Evolutionary conservation across 2,113 vertebrate genomes (phyloP), one percentile per base, ranked within the genome.

Genomic region (Salvelinus sp.): DNA sequence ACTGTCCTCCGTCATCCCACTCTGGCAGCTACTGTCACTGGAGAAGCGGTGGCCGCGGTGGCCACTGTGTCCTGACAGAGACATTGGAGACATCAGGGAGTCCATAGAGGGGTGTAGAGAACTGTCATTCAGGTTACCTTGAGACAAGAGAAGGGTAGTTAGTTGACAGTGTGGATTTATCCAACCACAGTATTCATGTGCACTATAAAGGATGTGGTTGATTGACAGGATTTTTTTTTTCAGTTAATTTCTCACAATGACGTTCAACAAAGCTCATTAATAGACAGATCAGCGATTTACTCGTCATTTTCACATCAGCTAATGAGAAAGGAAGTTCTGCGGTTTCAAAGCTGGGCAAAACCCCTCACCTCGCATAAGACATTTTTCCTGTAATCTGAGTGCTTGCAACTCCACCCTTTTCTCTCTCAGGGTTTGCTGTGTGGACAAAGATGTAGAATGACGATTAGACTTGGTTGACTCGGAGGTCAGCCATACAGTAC

Each of bases 11-110:
- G 96, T 96, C 92, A 95, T 84, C 2, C 86, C 86, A 71, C 98
- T 98, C 60, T 79, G 92, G 79, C 89, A 96, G 88, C 98, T 99
- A 89, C 97, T 96, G 87, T 91, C 94, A 0, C 97, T 98, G 80
- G 95, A 96, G 13, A 95, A 89, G 1, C 95, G 94, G 0, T 88
- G 83, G 20, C 92, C 76, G 0, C 95, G 94, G 0, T 88, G 84
- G 16, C 92, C 78, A n/a, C 50, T 0, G 73, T 0, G 28, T 1
- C 83, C 10, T 0, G 74, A 6, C 2, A 72, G 81, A 0, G 83
- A 90, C 0, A 62, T 77, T 14, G 83, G 7, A 3, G 79, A 73
- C 3, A 90, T 90, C 0, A 88, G 90, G 9, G 87, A 84, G 81
- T 94, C 94, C 72, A 69, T 72, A 0, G 79, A 50, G 0, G 84